These are phyloP conservation scores for Myrmophylax atrothorax DNA, from an alignment of 2,113 vertebrate species.

Conservation along the genomic window DNA sequence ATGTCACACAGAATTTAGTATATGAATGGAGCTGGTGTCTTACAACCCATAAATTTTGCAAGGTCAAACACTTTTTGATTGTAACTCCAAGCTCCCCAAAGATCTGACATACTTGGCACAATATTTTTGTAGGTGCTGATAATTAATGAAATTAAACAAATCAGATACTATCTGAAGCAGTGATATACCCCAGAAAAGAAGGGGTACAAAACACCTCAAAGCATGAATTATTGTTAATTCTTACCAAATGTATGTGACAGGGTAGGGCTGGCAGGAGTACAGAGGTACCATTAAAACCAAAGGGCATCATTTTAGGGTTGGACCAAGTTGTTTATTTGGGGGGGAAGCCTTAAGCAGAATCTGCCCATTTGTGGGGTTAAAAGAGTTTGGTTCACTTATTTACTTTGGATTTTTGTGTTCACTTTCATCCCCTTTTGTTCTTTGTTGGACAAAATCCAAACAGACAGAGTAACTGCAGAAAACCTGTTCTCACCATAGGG, in stretches of 20 bases:
- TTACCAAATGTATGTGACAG: neutral
- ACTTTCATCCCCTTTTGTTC: conserved; percentile 55
- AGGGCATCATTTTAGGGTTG: neutral
- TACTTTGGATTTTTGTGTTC: conserved; percentile 44
- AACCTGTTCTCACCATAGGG: conserved; percentile 64
- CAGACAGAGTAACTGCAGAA: conserved; percentile 52
- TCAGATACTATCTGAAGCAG: neutral
- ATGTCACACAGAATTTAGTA: neutral
- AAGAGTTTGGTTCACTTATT: conserved; percentile 34
- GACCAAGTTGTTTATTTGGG: neutral
- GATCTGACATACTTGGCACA: neutral
- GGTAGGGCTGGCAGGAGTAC: neutral
- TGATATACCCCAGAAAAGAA: neutral
- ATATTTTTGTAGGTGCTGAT: neutral
- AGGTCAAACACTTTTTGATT: neutral
- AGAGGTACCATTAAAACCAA: neutral
- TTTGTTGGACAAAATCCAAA: conserved; percentile 54
- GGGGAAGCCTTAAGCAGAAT: neutral
- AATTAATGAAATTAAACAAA: neutral
- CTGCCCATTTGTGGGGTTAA: neutral
- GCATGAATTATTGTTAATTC: neutral
- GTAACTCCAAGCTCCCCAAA: neutral
- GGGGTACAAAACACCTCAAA: neutral
- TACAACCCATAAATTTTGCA: neutral
- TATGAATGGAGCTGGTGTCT: rapidly evolving